A percentile compares a stretch with the other conserved stretches of the same genome.
Evolutionary conservation across 2,113 vertebrate genomes (phyloP).

Genomic region (pig (Sus scrofa)): DNA sequence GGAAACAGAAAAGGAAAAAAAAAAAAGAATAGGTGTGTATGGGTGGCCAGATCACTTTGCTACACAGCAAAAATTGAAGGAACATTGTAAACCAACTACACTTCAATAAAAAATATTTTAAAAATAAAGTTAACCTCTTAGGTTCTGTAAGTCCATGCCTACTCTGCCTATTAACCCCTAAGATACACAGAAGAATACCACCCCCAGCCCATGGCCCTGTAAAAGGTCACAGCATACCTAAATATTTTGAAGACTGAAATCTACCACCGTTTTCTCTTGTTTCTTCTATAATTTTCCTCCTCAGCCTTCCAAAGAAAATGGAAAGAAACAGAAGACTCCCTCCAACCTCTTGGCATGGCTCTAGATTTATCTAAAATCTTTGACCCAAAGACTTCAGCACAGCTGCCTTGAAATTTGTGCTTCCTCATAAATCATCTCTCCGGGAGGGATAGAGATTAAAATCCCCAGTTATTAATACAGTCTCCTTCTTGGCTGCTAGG

Average conservation of each 20-base stretch:
- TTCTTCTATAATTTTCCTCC: neutral
- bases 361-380: neutral
- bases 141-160: neutral
- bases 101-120: too few relatives aligned
- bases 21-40: too few relatives aligned
- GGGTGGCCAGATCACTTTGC: too few relatives aligned
- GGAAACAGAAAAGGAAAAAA: too few relatives aligned
- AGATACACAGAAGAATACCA: neutral
- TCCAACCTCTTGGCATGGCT: neutral
- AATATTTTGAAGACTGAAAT: neutral
- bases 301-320: neutral
- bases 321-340: neutral
- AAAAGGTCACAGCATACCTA: neutral
- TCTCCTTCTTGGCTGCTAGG: neutral
- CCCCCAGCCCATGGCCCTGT: neutral
- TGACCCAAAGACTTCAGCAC: neutral
- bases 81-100: too few relatives aligned
- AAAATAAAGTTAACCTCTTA: neutral
- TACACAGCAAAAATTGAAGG: too few relatives aligned
- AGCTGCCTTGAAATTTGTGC: neutral
- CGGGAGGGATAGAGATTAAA: neutral
- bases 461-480: neutral
- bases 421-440: slow-evolving; percentile 14
- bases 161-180: neutral
- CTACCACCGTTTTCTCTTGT: neutral